phyloP scores from a whole-genome alignment of 2,797 vertebrate genomes.

The Pipistrellus kuhlii region DNA sequence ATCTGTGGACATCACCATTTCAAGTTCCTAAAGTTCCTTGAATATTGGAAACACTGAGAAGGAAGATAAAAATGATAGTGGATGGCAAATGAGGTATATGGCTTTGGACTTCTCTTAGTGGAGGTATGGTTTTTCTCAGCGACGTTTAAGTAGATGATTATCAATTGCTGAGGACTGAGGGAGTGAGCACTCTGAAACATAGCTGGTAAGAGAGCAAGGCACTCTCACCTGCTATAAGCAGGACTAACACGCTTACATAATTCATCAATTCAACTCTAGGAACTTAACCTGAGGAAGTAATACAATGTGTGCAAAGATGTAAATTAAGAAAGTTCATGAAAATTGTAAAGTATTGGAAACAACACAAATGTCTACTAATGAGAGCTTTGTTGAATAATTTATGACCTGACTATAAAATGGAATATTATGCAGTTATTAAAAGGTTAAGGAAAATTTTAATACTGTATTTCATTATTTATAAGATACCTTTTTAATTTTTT shows the following conservation, averaged over 20 bases:
- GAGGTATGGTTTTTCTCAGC: background rate
- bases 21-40: background rate
- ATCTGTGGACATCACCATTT: background rate
- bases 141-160: background rate
- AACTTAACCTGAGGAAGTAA: background rate
- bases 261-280: background rate
- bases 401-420: background rate
- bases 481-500: constrained; percentile 44
- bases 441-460: background rate
- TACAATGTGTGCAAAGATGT: background rate
- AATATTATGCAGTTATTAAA: constrained; percentile 18
- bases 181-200: background rate
- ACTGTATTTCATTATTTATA: constrained; percentile 12
- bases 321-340: background rate
- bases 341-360: constrained; percentile 4
- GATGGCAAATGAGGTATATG: background rate
- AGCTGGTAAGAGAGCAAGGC: background rate
- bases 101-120: constrained; percentile 7
- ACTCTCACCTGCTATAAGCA: background rate
- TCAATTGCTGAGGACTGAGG: background rate
- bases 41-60: constrained; percentile 17
- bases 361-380: background rate
- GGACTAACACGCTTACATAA: background rate
- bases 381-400: constrained; percentile 1
- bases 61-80: constrained; percentile 22